A percentile compares a stretch with the other conserved stretches of the same genome.
Evolutionary conservation across 2,113 vertebrate species (phyloP).

Genomic region (Oceanodroma tethys): DNA sequence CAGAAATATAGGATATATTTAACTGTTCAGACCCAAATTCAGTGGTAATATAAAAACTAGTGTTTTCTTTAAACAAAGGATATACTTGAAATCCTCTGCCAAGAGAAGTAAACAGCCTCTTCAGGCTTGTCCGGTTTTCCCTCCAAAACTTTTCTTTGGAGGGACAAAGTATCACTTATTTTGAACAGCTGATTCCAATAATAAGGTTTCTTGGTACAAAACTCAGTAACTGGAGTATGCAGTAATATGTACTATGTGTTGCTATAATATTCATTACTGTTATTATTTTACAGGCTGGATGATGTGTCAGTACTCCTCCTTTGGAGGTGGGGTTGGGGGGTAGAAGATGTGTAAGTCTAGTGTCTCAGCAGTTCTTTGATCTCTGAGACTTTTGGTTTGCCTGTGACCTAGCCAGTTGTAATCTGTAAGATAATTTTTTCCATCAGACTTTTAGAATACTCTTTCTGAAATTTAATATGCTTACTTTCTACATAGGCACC

Average conservation of each 20-base stretch:
- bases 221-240: not conserved
- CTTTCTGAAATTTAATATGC: not conserved
- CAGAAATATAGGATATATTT: not conserved
- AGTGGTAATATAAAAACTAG: not conserved
- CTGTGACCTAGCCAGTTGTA: not conserved
- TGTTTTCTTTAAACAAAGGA: not conserved
- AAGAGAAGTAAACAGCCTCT: not conserved
- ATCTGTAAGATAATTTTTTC: not conserved
- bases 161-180: not conserved
- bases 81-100: not conserved
- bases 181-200: not conserved
- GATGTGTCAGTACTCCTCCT: not conserved
- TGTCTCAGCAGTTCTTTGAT: not conserved
- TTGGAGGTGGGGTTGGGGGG: not conserved
- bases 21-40: not conserved
- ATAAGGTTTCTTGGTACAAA: not conserved
- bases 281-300: not conserved
- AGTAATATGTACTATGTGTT: not conserved
- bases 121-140: not conserved
- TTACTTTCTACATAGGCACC: slow-evolving; percentile 80
- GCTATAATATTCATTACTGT: not conserved
- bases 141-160: not conserved
- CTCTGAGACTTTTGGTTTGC: not conserved
- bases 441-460: not conserved
- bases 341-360: not conserved